Base-by-base conservation (phyloP, 2,888 invertebrate genomes). In the Eupithecia insigniata region DNA sequence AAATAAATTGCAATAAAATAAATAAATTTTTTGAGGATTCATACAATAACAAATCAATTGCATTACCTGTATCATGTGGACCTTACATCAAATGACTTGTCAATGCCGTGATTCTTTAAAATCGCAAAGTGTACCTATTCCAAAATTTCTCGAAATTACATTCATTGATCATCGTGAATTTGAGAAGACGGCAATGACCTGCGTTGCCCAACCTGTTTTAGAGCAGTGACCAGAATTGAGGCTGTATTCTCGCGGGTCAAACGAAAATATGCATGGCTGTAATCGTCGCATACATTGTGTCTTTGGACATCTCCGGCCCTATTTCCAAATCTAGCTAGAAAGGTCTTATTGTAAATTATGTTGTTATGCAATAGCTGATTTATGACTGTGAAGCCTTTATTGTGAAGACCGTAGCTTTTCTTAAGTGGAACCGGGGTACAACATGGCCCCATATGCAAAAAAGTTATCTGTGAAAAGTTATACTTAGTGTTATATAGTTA, bases 181-280 rank as follows among this genome's bases (percentile, higher is more conserved):
- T 16, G 36, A 55, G 26, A 16, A 30, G 39, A 26, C 26, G 67
- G 26, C 58, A 60, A 62, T 73, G 72, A 69, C 66, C 72, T 39
- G 66, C 16, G 46, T 69, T 51, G 62, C 43, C 22, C 30, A 69
- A 69, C 69, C 62, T 55, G 69, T 73, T 72, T 67, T 64, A 64
- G 69, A 43, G 34, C 51, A 64, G 18, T 62, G 69, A 51, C 51
- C 61, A 62, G 55, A 51, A 36, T 34, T 36, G 64, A 64, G 34
- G 64, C 64, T 36, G 64, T 26, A 22, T 36, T 30, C 16, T 30
- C 28, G 60, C 64, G 43, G 28, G 61, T 43, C 46, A 51, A 67
- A 46, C 18, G 60, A 70, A 65, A 70, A 55, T 55, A 55, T 55
- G 55, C 51, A 51, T 32, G 64, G 58, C 22, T 60, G 70, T 66